phyloP scores from a whole-genome alignment of 1,140 invertebrate genomes.

The Mycetomoellerius zeteki region DNA sequence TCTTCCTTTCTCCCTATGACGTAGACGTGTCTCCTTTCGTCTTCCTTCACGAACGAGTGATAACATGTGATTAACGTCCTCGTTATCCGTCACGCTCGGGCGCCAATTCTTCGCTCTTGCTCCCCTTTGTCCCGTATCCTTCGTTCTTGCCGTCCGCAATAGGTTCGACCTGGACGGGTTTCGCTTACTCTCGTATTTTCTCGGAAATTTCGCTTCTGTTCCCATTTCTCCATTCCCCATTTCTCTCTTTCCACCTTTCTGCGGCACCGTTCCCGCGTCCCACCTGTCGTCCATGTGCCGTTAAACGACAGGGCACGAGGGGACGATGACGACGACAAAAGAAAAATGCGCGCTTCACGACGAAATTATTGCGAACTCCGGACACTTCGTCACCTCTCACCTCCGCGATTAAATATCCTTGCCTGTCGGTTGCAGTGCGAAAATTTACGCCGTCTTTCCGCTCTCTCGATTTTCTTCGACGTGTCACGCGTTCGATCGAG shows the following conservation, averaged over 20 bases:
- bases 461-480: not conserved
- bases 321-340: conserved; percentile 5
- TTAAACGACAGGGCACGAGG: not conserved
- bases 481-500: too few relatives aligned
- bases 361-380: conserved; percentile 48
- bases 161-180: conserved; percentile 37
- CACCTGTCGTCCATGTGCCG: not conserved
- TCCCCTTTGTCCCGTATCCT: not conserved
- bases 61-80: conserved; percentile 65
- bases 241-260: not conserved
- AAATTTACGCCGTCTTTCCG: conserved; percentile 5
- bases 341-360: conserved; percentile 37
- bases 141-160: conserved; percentile 28
- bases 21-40: conserved; percentile 16
- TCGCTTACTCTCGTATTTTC: conserved; percentile 34
- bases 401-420: conserved; percentile 39
- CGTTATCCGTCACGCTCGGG: conserved; percentile 60
- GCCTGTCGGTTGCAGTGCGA: not conserved
- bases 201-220: conserved; percentile 47
- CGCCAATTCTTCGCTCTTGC: conserved; percentile 13
- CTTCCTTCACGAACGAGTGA: conserved; percentile 48
- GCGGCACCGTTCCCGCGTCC: not conserved
- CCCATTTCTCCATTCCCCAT: conserved; percentile 4
- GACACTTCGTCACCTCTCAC: conserved; percentile 26
- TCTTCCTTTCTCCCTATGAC: not conserved